These are phyloP conservation scores for Haemorhous mexicanus DNA, from an alignment of 2,113 vertebrate genomes.

Conservation along the genomic window DNA sequence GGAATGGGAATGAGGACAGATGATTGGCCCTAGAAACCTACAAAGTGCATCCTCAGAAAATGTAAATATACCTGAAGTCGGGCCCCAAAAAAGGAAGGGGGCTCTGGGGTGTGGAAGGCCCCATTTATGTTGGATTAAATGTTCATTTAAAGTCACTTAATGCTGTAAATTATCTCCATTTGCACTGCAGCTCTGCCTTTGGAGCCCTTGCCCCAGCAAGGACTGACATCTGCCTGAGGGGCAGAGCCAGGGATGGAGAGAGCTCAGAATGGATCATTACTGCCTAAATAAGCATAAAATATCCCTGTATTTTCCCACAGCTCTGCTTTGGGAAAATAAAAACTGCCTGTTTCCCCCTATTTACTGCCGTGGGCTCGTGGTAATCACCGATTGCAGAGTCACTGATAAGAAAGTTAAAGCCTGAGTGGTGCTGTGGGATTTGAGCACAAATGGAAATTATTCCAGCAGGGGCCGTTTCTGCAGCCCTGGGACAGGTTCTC, in stretches of 20 bases:
- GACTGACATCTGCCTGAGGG: not conserved
- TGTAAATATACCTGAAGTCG: too few species aligned
- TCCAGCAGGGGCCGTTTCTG: not conserved
- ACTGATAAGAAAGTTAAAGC: slow-evolving; percentile 29
- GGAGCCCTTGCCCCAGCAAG: not conserved
- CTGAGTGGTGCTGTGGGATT: slow-evolving; percentile 29
- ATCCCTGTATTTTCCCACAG: not conserved
- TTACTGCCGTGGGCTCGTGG: not conserved
- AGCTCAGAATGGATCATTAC: not conserved
- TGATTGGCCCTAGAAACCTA: too few species aligned
- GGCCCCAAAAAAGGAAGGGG: not conserved
- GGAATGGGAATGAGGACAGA: too few species aligned
- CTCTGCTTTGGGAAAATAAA: slow-evolving; percentile 26
- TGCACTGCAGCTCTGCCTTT: not conserved
- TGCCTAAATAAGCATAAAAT: slow-evolving; percentile 21
- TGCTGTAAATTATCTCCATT: not conserved
- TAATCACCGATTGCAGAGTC: not conserved
- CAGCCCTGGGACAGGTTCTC: slow-evolving; percentile 1
- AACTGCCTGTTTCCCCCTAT: not conserved
- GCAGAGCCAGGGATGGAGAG: not conserved
- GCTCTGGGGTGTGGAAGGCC: not conserved
- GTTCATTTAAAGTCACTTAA: not conserved
- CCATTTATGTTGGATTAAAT: not conserved
- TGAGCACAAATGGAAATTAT: not conserved
- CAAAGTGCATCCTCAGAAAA: too few species aligned